phyloP scores from a whole-genome alignment of 2,888 invertebrate species.

The Prionchulus punctatus region DNA sequence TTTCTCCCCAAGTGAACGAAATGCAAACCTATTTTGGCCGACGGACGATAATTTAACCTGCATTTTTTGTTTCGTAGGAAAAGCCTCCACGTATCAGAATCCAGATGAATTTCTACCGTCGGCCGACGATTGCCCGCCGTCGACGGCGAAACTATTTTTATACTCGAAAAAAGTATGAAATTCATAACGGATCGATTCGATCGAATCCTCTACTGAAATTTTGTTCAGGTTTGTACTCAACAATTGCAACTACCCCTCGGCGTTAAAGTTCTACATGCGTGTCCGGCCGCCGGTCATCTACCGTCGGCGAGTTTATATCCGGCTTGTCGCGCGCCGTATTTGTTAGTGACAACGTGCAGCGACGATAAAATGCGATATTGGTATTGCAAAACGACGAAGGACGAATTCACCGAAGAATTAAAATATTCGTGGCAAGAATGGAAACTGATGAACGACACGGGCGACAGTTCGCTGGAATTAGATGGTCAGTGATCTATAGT shows the following conservation, averaged over 20 bases:
- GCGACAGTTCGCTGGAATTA: conserved; percentile 22
- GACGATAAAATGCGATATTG: conserved; percentile 62
- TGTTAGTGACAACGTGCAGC: conserved; percentile 81
- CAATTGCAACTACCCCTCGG: conserved; percentile 68
- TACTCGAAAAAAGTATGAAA: conserved; percentile 17
- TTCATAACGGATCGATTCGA: not conserved
- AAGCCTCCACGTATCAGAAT: not conserved
- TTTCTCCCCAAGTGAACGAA: not conserved
- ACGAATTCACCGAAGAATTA: conserved; percentile 19
- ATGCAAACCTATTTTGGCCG: not conserved
- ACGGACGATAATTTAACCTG: not conserved
- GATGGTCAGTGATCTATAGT: conserved; percentile 16
- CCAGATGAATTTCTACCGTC: not conserved
- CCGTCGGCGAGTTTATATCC: conserved; percentile 96
- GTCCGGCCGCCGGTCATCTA: conserved; percentile 86
- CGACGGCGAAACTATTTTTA: conserved; percentile 19
- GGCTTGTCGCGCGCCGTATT: conserved; percentile 93
- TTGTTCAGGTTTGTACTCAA: conserved; percentile 62
- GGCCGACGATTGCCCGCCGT: not conserved
- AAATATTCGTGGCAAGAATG: conserved; percentile 21
- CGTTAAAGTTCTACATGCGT: conserved; percentile 78
- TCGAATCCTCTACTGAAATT: not conserved
- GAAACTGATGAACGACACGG: conserved; percentile 25
- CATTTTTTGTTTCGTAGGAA: not conserved
- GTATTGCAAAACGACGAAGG: conserved; percentile 25